Conservation (phyloP, 2,797 vertebrate genomes). For the Streptopelia turtur region DNA sequence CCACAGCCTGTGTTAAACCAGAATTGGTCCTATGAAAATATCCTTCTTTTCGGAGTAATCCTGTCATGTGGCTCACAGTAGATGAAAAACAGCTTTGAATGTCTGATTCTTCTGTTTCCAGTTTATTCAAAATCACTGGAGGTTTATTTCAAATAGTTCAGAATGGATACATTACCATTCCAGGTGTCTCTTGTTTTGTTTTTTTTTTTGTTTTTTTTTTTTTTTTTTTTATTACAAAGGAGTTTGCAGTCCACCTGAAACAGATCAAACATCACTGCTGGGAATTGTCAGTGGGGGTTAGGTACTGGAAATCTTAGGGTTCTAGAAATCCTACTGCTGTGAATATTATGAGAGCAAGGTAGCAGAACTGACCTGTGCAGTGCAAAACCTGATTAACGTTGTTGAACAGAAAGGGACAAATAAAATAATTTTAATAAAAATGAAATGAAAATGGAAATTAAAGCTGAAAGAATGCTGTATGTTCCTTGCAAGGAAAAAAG, state of each 20-base stretch:
- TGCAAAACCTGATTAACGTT: background rate
- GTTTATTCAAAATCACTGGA: background rate
- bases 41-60: background rate
- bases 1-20: background rate
- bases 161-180: background rate
- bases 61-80: background rate
- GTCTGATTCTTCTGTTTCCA: background rate
- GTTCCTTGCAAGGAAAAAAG: background rate
- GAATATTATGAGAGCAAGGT: background rate
- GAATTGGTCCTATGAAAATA: background rate
- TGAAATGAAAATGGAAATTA: conserved; percentile 38
- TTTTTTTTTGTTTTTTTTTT: no score
- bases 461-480: background rate
- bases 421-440: conserved; percentile 2
- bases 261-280: background rate
- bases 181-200: background rate
- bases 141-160: background rate
- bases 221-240: background rate
- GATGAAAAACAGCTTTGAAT: background rate
- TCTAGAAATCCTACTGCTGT: background rate
- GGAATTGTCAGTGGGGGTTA: background rate
- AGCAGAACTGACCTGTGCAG: background rate
- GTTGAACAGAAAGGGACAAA: conserved; percentile 7
- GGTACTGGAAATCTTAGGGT: background rate
- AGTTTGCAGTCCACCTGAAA: conserved; percentile 17